Conservation (phyloP, 2,888 invertebrate genomes). For the Dynastes grantii region DNA sequence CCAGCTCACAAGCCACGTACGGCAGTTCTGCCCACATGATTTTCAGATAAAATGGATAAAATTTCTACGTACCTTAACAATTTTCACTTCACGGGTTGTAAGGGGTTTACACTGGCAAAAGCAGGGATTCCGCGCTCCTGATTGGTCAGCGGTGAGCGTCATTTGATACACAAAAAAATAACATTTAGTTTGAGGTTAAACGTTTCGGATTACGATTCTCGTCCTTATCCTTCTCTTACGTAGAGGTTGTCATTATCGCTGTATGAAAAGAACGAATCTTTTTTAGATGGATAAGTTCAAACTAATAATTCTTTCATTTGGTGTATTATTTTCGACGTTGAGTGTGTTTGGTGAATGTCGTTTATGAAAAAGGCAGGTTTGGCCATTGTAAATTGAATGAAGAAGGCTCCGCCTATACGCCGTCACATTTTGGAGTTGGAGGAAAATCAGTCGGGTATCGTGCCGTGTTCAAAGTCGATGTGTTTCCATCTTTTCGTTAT, state of each 20-base stretch:
- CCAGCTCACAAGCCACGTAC: conserved; percentile 57
- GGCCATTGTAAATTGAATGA: conserved; percentile 41
- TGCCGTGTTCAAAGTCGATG: neutral
- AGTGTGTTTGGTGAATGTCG: conserved; percentile 36
- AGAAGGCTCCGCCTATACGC: conserved; percentile 42
- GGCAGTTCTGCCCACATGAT: conserved; percentile 66
- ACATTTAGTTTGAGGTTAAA: conserved; percentile 68
- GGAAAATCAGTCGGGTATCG: conserved; percentile 39
- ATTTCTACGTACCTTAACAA: conserved; percentile 71
- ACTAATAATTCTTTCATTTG: conserved; percentile 55
- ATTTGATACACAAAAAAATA: conserved; percentile 71
- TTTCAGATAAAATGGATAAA: conserved; percentile 71
- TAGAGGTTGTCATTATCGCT: conserved; percentile 50
- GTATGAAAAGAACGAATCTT: conserved; percentile 44
- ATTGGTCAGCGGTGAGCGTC: conserved; percentile 69
- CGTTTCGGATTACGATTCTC: conserved; percentile 59
- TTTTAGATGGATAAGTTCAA: conserved; percentile 55
- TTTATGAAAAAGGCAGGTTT: conserved; percentile 37
- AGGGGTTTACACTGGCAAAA: conserved; percentile 69
- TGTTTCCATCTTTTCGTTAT: neutral
- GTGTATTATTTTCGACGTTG: conserved; percentile 48
- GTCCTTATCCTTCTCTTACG: conserved; percentile 58
- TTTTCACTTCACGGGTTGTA: conserved; percentile 70
- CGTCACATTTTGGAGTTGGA: conserved; percentile 13
- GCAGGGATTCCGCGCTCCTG: conserved; percentile 68